phyloP scores from a whole-genome alignment of 1,140 invertebrate genomes.

The Ips typographus region DNA sequence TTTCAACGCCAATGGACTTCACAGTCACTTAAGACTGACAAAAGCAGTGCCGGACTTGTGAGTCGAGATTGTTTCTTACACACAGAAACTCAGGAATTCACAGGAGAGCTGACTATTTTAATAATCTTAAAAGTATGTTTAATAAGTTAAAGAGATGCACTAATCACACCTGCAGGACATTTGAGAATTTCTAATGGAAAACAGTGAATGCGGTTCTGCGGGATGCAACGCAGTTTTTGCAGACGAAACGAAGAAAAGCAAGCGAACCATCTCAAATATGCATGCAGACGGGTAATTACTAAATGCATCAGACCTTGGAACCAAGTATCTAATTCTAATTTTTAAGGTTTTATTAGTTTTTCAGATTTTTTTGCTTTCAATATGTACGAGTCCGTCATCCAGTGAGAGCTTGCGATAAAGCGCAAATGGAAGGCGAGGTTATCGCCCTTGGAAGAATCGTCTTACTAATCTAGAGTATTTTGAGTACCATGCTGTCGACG shows the following conservation, averaged over 20 bases:
- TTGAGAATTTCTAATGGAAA: not conserved
- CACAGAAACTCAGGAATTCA: too few relatives aligned
- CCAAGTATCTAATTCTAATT: slow-evolving; percentile 30
- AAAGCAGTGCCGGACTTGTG: not conserved
- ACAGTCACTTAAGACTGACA: not conserved
- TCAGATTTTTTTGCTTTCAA: slow-evolving; percentile 12
- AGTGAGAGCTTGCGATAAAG: not conserved
- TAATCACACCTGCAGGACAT: too few relatives aligned
- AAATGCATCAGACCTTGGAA: slow-evolving; percentile 30
- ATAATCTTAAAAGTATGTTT: too few relatives aligned
- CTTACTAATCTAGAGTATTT: too few relatives aligned
- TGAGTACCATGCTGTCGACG: too few relatives aligned
- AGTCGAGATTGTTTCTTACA: too few relatives aligned
- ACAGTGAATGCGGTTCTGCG: not conserved
- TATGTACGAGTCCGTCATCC: slow-evolving; percentile 6
- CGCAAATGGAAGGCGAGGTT: not conserved
- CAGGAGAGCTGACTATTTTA: too few relatives aligned
- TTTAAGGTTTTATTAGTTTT: slow-evolving; percentile 18
- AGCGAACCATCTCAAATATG: slow-evolving; percentile 29
- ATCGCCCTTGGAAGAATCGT: too few relatives aligned
- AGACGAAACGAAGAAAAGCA: slow-evolving; percentile 25
- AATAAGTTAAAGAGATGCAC: too few relatives aligned
- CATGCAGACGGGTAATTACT: slow-evolving; percentile 33
- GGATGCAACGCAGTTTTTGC: slow-evolving; percentile 16
- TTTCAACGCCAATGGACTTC: slow-evolving; percentile 25